Evolutionary conservation across 2,888 invertebrate species (phyloP), one percentile per base, ranked within the genome.

Genomic region (Altica lythri): DNA sequence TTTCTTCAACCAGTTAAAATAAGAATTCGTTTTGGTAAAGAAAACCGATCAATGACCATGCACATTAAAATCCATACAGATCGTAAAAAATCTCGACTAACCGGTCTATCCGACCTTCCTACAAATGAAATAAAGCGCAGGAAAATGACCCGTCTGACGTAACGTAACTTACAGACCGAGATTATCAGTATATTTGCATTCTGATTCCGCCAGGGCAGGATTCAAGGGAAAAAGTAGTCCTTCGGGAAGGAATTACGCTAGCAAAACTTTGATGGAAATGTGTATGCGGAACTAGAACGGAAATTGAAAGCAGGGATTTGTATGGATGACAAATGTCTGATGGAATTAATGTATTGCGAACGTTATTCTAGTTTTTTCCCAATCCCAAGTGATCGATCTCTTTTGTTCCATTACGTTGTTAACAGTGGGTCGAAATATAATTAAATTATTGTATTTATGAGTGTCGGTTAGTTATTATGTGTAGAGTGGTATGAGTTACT

Each of bases 281-380:
- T 30, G 27, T 16, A 2, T 22, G 34, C 12, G 18, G 22, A 17
- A n/a, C n/a, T n/a, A n/a, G 4, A 25, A 34, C 43, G 50, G 30
- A 38, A 40, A 40, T 48, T 38, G 48, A 45, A 45, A 45, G 34
- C 19, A 22, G 13, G 16, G 34, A 14, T 45, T 45, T 34, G 13
- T 22, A 14, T 5, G 34, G 32, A 14, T 45, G 34, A 45, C 34
- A 45, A 45, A 45, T 45, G 45, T 45, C 45, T 25, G 9, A 1
- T 12, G 42, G 27, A 27, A 27, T 42, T 25, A 25, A 29, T 27
- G 27, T 42, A 42, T 29, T 9, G 42, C n/a, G n/a, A n/a, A n/a
- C n/a, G n/a, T n/a, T n/a, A n/a, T n/a, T n/a, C n/a, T n/a, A n/a
- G n/a, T n/a, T n/a, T n/a, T n/a, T n/a, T n/a, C n/a, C n/a, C n/a